Evolutionary conservation across 1,140 invertebrate species (phyloP), one percentile per base, ranked within the genome.

Genomic region (Leptinotarsa texana): DNA sequence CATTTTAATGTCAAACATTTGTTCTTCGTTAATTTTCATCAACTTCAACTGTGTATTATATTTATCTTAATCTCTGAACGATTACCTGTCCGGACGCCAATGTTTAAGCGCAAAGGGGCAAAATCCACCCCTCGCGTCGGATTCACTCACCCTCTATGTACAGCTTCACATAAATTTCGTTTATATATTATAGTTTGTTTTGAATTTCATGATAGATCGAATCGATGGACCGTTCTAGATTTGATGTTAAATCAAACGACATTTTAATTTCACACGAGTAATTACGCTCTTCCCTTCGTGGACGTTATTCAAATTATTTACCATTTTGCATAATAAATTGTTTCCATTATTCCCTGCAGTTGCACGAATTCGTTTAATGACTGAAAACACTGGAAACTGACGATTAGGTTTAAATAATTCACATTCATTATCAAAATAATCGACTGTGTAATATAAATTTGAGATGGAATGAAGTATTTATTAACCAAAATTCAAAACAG

Each of bases 271-370:
- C 15, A 6, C 51, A 57, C 51, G 51, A 18, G n/a, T 57, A 57
- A 57, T 57, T n/a, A 18, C 6, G 4, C 51, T 57, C 51, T 57
- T 57, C n/a, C 15, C n/a, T 57, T 57, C n/a, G 15, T 57, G 51
- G 51, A 57, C 6, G n/a, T 57, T 57, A 57, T 57, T 57, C 51
- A 57, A 57, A 57, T 57, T 57, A 57, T 57, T 57, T 18, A 57
- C n/a, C 15, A 57, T n/a, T 57, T 57, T 57, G 51, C 51, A 17
- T 57, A 57, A 57, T 57, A 57, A 4, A 15, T 18, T 57, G 51
- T 18, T 57, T 57, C 33, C 33, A 42, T 42, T 42, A 42, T 42
- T 42, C 33, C 8, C 33, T 42, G 33, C 33, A 42, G 33, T 42
- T 11, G 33, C 33, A 42, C 33, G 8, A 42, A 42, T 42, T 42